phyloP scores from a whole-genome alignment of 2,888 invertebrate genomes.

The Acholoe squamosa region DNA sequence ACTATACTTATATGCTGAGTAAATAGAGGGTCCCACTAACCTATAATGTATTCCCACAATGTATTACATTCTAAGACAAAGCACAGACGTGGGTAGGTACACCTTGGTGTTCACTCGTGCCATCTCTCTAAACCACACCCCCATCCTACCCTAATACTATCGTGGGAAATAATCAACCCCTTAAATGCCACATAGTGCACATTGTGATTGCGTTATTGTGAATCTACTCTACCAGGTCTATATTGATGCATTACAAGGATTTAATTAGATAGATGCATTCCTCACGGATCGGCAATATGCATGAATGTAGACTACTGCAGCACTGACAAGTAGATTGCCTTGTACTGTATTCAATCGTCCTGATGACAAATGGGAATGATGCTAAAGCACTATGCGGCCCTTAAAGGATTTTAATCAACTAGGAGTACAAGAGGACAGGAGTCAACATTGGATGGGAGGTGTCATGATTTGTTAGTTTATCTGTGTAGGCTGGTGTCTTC shows the following conservation, averaged over 20 bases:
- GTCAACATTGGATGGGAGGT: constrained; percentile 4
- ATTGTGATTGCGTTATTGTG: no score
- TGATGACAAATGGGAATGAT: no score
- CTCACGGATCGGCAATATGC: no score
- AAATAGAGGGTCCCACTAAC: neutral
- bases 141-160: neutral
- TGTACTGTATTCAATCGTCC: neutral
- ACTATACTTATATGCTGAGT: neutral
- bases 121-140: neutral
- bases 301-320: no score
- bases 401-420: neutral
- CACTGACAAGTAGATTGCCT: neutral
- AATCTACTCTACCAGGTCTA: no score
- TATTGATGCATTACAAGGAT: no score
- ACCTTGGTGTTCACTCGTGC: neutral
- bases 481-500: neutral
- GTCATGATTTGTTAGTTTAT: constrained; percentile 15
- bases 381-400: no score
- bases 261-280: no score
- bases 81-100: neutral
- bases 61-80: constrained; percentile 11
- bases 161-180: neutral
- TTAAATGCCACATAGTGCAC: no score
- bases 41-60: constrained; percentile 12
- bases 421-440: neutral